A percentile compares a stretch with the other conserved stretches of the same genome.
phyloP scores from a whole-genome alignment of 2,797 vertebrate genomes.

The Ispidina picta region DNA sequence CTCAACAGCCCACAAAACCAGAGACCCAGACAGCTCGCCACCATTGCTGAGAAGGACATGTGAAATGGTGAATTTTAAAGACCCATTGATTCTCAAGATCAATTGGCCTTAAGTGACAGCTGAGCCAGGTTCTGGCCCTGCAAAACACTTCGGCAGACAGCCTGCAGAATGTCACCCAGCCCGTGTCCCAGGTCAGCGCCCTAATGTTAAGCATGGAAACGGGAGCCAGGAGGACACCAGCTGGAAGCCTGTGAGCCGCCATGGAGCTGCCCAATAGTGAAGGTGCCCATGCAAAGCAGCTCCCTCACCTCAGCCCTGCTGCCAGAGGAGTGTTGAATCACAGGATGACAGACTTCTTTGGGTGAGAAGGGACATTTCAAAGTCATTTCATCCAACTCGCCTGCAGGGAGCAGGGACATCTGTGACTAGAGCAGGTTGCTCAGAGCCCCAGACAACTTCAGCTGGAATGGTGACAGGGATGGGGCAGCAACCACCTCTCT shows the following conservation, averaged over 20 bases:
- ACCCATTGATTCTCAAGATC: slow-evolving; percentile 35
- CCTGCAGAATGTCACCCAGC: slow-evolving; percentile 25
- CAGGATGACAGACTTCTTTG: too few species aligned
- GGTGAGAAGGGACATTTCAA: too few species aligned
- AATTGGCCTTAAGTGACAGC: slow-evolving; percentile 6
- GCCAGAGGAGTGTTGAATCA: not conserved
- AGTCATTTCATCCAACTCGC: too few species aligned
- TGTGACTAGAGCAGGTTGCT: too few species aligned
- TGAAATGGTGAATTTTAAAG: slow-evolving; percentile 73
- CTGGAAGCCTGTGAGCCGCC: not conserved
- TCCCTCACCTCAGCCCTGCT: not conserved
- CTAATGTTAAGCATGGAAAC: slow-evolving; percentile 24
- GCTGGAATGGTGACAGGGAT: too few species aligned
- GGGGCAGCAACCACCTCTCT: too few species aligned
- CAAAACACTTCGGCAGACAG: slow-evolving; percentile 55
- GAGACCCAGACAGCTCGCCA: slow-evolving; percentile 73
- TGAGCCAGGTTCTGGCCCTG: slow-evolving; percentile 41
- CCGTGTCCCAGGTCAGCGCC: slow-evolving; percentile 4
- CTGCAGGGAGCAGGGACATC: too few species aligned
- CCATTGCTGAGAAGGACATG: slow-evolving; percentile 83
- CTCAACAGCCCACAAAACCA: slow-evolving; percentile 75
- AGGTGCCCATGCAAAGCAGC: not conserved
- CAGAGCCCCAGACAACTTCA: too few species aligned
- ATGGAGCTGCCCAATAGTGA: not conserved
- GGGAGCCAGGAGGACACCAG: not conserved